Evolutionary conservation across 2,797 vertebrate genomes (phyloP).

Genomic region (Rhinella marina): DNA sequence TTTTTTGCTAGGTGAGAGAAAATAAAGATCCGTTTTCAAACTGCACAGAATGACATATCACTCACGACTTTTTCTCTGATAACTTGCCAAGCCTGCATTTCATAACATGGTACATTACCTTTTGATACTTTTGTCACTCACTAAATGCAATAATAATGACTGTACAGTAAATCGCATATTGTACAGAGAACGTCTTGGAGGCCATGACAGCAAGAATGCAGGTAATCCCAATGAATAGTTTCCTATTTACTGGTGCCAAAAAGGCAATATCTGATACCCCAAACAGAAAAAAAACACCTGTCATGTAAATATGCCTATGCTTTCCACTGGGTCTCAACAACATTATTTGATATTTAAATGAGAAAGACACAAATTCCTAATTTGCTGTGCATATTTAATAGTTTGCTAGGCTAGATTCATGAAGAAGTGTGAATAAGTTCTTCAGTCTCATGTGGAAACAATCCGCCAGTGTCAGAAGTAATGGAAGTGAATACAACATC

Average conservation of each 20-base stretch:
- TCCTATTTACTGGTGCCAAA: background rate
- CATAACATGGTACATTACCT: conserved; percentile 45
- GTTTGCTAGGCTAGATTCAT: conserved; percentile 3
- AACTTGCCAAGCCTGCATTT: conserved; percentile 23
- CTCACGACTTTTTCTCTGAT: background rate
- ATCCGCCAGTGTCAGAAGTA: conserved; percentile 12
- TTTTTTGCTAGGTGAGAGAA: conserved; percentile 15
- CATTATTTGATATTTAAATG: conserved; percentile 52
- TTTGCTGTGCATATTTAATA: conserved; percentile 50
- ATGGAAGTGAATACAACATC: background rate
- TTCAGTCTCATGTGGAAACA: background rate
- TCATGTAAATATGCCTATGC: conserved; percentile 26
- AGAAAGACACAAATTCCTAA: conserved; percentile 33
- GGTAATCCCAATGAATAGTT: background rate
- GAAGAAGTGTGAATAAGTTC: conserved; percentile 37
- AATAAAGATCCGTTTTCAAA: conserved; percentile 1
- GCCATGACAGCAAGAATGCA: conserved; percentile 2
- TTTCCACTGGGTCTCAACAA: conserved; percentile 36
- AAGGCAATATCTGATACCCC: background rate
- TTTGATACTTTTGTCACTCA: conserved; percentile 41
- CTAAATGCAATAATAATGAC: conserved; percentile 30
- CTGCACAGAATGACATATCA: conserved; percentile 1
- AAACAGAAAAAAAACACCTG: background rate
- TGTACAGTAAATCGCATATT: conserved; percentile 2
- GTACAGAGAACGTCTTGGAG: background rate